Evolutionary conservation across 2,888 invertebrate genomes (phyloP), one percentile per base, ranked within the genome.

Genomic region (Cheilosia vulpina): DNA sequence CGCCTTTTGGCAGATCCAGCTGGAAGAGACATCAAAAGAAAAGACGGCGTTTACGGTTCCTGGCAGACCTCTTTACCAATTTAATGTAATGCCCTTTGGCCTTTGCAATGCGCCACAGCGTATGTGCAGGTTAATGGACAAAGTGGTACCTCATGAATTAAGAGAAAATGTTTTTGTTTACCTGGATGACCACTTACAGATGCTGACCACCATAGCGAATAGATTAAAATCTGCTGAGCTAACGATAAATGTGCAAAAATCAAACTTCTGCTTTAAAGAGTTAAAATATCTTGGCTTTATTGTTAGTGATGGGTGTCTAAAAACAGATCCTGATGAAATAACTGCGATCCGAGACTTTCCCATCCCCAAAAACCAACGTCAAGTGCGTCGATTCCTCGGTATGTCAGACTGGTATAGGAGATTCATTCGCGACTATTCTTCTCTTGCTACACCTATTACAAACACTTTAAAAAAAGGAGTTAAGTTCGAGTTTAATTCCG

Each of bases 141-240:
- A n/a, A n/a, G n/a, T n/a, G n/a, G n/a, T n/a, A n/a, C n/a, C n/a
- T n/a, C n/a, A 31, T 47, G 45, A 47, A 34, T 31, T 47, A 17
- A 27, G 47, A 47, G 47, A 63, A 31, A 63, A 63, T 3, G 17
- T 47, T 5, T 63, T 63, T 31, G 47, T 47, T 4, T 63, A 63
- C 6, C 31, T 63, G 4, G 27, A 63, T 9, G 63, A 63, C 11
- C 63, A 63, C 13, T 4, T 47, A 2, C 2, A 9, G 5, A n/a
- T 63, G 31, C 41, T 63, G 2, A 13, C 31, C 0, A 47, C n/a
- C 1, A 13, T 63, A 15, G 63, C 63, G n/a, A 7, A 13, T 2
- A 21, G 27, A 19, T 17, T 63, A 13, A 31, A n/a, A 11, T n/a
- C 47, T 0, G 13, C 63, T 3, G 63, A 7, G 2, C 7, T 19